phyloP scores from a whole-genome alignment of 2,797 vertebrate species.

The Cygnus olor region DNA sequence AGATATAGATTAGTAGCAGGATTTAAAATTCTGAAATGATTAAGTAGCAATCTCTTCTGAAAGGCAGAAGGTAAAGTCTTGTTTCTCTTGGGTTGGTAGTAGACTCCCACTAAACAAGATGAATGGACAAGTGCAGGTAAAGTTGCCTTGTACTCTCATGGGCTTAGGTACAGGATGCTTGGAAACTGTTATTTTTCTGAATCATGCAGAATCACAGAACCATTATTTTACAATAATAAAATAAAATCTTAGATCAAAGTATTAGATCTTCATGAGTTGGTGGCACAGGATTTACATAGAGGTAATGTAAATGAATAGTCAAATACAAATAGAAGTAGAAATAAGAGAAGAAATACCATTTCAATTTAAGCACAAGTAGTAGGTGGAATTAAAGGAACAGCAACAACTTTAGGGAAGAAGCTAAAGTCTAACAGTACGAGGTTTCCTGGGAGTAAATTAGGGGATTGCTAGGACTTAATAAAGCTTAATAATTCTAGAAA shows the following conservation, averaged over 20 bases:
- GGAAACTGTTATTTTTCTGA: neutral
- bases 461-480: neutral
- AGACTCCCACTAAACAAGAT: neutral
- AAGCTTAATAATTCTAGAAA: neutral
- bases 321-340: neutral
- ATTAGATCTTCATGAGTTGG: neutral
- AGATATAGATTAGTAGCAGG: neutral
- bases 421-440: neutral
- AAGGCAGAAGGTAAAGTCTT: neutral
- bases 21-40: neutral
- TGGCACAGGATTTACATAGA: neutral
- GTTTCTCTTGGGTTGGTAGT: neutral
- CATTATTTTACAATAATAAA: neutral
- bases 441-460: neutral
- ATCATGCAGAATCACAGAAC: neutral
- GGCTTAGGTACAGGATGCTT: neutral
- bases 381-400: neutral
- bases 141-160: neutral
- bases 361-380: neutral
- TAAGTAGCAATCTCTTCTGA: neutral
- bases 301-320: neutral
- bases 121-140: neutral
- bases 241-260: neutral
- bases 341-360: neutral
- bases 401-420: neutral